Evolutionary conservation across 1,140 invertebrate species (phyloP), one percentile per base, ranked within the genome.

Genomic region (Drosophila tropicalis): DNA sequence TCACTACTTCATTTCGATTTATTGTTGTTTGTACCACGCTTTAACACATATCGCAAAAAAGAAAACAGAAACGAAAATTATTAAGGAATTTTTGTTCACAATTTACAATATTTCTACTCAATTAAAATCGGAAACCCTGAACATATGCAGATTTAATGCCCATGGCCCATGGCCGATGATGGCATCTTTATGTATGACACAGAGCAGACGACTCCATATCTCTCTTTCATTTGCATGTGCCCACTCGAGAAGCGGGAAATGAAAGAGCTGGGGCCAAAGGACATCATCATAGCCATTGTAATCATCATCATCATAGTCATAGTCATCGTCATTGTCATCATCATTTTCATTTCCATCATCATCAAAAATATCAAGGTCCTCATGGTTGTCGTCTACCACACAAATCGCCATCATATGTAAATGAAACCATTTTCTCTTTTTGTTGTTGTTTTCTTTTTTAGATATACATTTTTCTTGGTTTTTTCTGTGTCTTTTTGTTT

Each of bases 91-190:
- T 57, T 58, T 58, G 7, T 58, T 58, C 29, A 34, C 22, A 13
- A 56, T 57, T 34, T 34, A 36, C 32, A 9, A 57, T 57, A 19
- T 57, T 57, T 29, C 55, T 34, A 57, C 29, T 76, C 67, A 76
- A 72, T 76, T 72, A 76, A 76, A 72, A 58, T 39, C 15, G 56
- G 61, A 66, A 73, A 72, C 74, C 74, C 74, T 69, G 70, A 76
- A 71, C 61, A 76, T 69, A 76, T 76, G 66, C 66, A 76, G 74
- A 76, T 76, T 76, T 72, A 69, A 76, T 71, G 47, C 65, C 65
- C 73, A 29, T 29, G 25, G 34, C 34, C 3, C 72, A 54, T 54
- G 40, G 69, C 73, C 51, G 62, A 51, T 72, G 62, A 68, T 72
- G 74, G 70, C 70, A 76, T 76, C 64, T 76, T 73, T 76, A 25